Conservation (phyloP, 1,140 invertebrate species). For the Steinernema khuongi region DNA sequence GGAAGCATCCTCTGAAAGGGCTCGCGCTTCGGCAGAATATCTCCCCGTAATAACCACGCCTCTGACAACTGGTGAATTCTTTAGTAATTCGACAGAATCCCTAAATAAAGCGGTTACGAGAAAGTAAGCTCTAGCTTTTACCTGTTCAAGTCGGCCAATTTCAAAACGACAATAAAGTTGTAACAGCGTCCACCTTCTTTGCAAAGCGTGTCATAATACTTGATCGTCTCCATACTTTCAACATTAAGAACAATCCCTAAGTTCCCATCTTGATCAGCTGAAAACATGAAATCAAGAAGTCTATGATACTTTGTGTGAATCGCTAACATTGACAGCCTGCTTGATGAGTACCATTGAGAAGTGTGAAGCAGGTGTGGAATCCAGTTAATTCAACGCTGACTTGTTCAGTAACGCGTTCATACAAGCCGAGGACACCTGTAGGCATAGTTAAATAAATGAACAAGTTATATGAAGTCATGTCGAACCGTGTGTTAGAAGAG, state of each 20-base stretch:
- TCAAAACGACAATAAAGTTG: conserved; percentile 2
- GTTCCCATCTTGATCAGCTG: conserved; percentile 17
- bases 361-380: conserved; percentile 16
- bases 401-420: neutral
- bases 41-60: neutral
- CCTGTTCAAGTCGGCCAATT: neutral
- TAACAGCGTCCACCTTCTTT: neutral
- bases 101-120: neutral
- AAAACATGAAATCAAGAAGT: neutral
- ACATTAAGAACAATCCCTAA: neutral
- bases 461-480: neutral
- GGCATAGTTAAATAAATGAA: neutral
- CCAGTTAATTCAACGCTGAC: neutral
- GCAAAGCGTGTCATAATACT: neutral
- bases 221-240: neutral
- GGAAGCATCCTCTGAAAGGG: conserved; percentile 18
- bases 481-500: neutral
- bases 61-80: neutral
- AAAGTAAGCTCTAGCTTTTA: neutral
- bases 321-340: conserved; percentile 26
- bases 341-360: conserved; percentile 30
- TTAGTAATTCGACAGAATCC: neutral
- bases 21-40: neutral
- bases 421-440: neutral
- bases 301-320: conserved; percentile 5